A percentile compares a stretch with the other conserved stretches of the same genome.
Evolutionary conservation across 2,113 vertebrate genomes (phyloP).

Genomic region (Rhea pennata): DNA sequence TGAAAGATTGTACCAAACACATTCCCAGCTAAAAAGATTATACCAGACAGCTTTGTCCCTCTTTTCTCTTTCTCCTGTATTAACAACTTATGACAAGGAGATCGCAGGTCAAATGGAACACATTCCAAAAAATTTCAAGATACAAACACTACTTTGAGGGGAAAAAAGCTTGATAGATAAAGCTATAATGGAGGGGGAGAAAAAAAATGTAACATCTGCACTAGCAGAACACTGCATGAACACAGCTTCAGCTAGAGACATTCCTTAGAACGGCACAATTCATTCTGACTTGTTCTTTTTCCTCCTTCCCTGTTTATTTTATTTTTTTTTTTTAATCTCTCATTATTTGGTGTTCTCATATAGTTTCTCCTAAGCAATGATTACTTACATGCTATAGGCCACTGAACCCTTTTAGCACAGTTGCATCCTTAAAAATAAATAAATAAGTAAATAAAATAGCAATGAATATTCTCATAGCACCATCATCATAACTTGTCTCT

Average conservation of each 20-base stretch:
- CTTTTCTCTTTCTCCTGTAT: neutral
- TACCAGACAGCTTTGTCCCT: neutral
- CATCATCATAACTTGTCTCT: neutral
- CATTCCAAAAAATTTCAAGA: conserved; percentile 17
- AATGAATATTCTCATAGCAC: neutral
- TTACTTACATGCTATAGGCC: neutral
- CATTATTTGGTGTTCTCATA: neutral
- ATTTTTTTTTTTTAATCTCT: neutral
- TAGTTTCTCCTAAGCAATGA: neutral
- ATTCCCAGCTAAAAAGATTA: neutral
- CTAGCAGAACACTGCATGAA: neutral
- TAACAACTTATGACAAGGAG: conserved; percentile 6
- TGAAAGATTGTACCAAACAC: neutral
- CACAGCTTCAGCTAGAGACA: neutral
- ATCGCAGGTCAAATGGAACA: neutral
- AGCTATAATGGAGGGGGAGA: neutral
- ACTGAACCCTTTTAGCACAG: neutral
- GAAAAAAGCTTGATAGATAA: neutral
- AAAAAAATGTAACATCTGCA: neutral
- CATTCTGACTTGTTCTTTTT: neutral
- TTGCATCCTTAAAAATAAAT: neutral
- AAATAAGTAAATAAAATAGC: neutral
- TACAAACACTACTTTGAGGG: neutral
- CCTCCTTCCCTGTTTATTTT: neutral
- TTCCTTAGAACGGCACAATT: neutral